These are phyloP conservation scores for Drosophila tani DNA, from an alignment of 1,140 invertebrate genomes.

Conservation along the genomic window DNA sequence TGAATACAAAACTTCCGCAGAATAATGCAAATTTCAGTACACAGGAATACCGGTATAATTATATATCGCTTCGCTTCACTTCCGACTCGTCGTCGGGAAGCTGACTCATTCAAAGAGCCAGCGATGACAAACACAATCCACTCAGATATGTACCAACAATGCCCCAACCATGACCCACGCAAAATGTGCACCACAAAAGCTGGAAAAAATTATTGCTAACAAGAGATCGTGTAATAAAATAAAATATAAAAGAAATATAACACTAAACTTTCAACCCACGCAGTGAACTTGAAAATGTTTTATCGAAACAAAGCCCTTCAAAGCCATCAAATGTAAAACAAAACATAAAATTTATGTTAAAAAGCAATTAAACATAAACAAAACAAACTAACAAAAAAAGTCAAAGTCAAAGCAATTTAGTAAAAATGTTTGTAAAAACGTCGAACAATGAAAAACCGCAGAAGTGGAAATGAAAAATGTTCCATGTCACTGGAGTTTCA, in stretches of 20 bases:
- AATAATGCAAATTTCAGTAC: slow-evolving; percentile 60
- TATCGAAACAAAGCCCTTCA: slow-evolving; percentile 50
- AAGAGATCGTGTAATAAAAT: slow-evolving; percentile 26
- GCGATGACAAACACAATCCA: slow-evolving; percentile 66
- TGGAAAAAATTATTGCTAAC: slow-evolving; percentile 9
- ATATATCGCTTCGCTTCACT: slow-evolving; percentile 37
- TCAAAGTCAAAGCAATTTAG: slow-evolving; percentile 57
- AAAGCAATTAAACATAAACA: slow-evolving; percentile 58
- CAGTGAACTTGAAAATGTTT: slow-evolving; percentile 77
- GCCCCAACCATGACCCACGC: slow-evolving; percentile 74
- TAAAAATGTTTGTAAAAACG: slow-evolving; percentile 38
- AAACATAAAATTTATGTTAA: slow-evolving; percentile 34
- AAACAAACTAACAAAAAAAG: slow-evolving; percentile 26
- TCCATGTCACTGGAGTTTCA: slow-evolving; percentile 45
- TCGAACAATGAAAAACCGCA: slow-evolving; percentile 59
- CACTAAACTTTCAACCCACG: slow-evolving; percentile 56
- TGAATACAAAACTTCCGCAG: slow-evolving; percentile 20
- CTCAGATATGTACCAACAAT: slow-evolving; percentile 34
- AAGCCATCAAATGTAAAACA: slow-evolving; percentile 34
- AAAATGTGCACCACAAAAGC: slow-evolving; percentile 45
- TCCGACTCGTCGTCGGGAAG: slow-evolving; percentile 56
- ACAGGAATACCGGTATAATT: slow-evolving; percentile 33
- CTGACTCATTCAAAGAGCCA: slow-evolving; percentile 57
- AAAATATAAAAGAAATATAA: slow-evolving; percentile 16
- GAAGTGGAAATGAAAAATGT: slow-evolving; percentile 54